Percentiles rank a stretch among this genome's conserved stretches.
Conservation (phyloP, 2,113 vertebrate genomes). For the Scytalopus superciliaris region DNA sequence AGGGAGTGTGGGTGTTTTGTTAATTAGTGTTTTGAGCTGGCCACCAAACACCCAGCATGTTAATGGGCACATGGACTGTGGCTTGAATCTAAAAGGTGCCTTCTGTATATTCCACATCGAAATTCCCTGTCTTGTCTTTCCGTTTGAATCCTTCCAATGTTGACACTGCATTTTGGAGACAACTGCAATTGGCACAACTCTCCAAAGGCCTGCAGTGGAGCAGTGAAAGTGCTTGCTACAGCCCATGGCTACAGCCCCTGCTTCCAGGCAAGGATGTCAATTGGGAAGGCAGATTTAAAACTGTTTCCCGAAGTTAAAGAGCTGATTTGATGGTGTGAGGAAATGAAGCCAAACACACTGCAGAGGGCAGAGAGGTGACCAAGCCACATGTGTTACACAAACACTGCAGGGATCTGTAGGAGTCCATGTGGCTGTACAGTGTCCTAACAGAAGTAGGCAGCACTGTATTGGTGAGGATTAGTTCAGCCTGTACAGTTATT, state of each 20-base stretch:
- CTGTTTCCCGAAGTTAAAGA: neutral
- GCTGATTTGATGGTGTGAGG: neutral
- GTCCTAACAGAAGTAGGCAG: neutral
- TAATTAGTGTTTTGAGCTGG: neutral
- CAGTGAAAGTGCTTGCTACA: neutral
- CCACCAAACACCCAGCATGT: neutral
- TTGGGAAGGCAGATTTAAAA: neutral
- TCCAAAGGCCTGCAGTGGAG: neutral
- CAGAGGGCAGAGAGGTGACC: neutral
- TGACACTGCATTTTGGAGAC: neutral
- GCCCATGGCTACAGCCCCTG: neutral
- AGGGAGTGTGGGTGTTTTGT: neutral
- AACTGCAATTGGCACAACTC: neutral
- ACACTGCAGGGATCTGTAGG: neutral
- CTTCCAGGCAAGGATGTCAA: neutral
- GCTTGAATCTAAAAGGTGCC: neutral
- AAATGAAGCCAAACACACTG: accelerated
- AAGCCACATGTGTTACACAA: accelerated
- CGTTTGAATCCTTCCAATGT: neutral
- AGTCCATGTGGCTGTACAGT: neutral
- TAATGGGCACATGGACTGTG: neutral
- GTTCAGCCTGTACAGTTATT: neutral
- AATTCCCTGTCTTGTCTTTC: neutral
- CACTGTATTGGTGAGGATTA: neutral
- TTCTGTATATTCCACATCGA: too few species aligned